Evolutionary conservation across 2,888 invertebrate genomes (phyloP), one percentile per base, ranked within the genome.

Genomic region (Cylindroiulus punctatus): DNA sequence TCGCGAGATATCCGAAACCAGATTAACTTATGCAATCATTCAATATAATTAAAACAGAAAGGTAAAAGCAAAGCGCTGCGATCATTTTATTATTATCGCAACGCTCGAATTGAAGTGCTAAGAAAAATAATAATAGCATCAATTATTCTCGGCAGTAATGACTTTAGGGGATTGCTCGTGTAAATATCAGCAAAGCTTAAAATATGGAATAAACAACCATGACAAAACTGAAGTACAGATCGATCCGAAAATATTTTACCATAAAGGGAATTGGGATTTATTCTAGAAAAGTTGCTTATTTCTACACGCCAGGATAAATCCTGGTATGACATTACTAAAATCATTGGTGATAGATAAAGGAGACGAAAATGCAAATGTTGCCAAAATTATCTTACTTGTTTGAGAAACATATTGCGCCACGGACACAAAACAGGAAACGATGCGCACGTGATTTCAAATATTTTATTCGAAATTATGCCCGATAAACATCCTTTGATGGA

Each of bases 381-480:
- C 0, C 22, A 65, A 65, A 65, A 26, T 26, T 26, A 10, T 26
- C 26, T 65, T 10, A 7, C 8, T 10, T 65, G 22, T 26, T 65
- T 65, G 65, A n/a, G 26, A 65, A 10, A 26, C 26, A n/a, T 7
- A 44, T 40, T 57, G 22, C 26, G 65, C 26, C 65, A 26, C 8
- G 65, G n/a, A 65, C n/a, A 65, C 1, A 10, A 65, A 65, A 65
- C 65, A 26, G 65, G 26, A 65, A 8, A 26, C 65, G 22, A n/a
- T n/a, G 12, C 19, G 7, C 65, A 26, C 52, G n/a, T 52, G 4
- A 52, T 52, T n/a, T n/a, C 1, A n/a, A 19, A 7, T 26, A 26
- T 65, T 65, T 65, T 65, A 65, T 65, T 26, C 65, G n/a, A 65
- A 65, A 65, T 65, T 26, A 65, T 65, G 26, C 26, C 65, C 65